Evolutionary conservation across 1,140 invertebrate species (phyloP), one percentile per base, ranked within the genome.

Genomic region (Penaeus indicus): DNA sequence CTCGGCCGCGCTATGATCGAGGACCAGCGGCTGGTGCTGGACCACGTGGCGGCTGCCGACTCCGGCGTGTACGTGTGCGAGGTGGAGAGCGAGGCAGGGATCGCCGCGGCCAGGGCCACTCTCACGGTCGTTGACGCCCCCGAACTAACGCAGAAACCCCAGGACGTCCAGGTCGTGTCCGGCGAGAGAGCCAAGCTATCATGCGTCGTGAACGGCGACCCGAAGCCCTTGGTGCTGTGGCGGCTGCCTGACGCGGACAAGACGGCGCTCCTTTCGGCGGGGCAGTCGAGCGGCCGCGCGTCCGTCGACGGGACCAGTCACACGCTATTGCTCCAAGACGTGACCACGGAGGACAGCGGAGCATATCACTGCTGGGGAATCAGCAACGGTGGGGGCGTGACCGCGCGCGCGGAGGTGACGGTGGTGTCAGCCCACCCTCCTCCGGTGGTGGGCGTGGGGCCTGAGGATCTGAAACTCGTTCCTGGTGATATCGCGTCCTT

Each of bases 61-160:
- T 96, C 97, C 92, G 96, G 96, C 25, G 94, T 95, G 85, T 97
- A 97, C 91, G 95, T 96, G 75, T 97, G 96, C 92, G 95, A 96
- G 91, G 96, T 96, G 0, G 95, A 95, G 91, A 97, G 97, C 92
- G 93, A 95, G 77, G 96, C 97, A 83, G 96, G 96, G 5, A 94
- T 94, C 42, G 95, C 97, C 78, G 95, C 95, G 25, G 95, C 96
- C 3, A 95, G 95, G 87, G 96, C 96, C 3, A 94, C 95, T 10
- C 93, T 97, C 3, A 95, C 94, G 38, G 96, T 97, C 22, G 62
- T 89, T 22, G 87, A 75, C 13, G 60, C 83, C 32, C 87, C 87
- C 8, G 60, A 82, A 25, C 62, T 89, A 2, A 89, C 32, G 42
- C 79, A 89, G 75, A 61, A 77, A 25, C 87, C 75, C 4, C n/a